Percentiles rank a stretch among this genome's conserved stretches.
Conservation (phyloP, 2,797 vertebrate species). For the Coregonus sp. region DNA sequence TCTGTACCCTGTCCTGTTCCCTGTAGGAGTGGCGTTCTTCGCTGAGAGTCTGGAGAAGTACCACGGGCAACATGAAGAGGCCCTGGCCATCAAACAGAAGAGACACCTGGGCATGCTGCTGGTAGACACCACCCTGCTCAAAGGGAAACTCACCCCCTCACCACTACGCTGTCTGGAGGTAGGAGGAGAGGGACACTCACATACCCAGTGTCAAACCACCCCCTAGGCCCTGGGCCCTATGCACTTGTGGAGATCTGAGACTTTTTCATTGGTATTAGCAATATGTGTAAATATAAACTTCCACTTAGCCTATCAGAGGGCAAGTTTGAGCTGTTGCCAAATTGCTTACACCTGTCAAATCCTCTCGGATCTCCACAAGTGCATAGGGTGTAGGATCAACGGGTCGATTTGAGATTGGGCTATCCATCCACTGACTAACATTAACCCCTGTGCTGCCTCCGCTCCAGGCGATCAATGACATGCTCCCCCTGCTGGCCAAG, state of each 20-base stretch:
- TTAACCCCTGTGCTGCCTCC: not conserved
- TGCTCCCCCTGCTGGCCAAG: slow-evolving; percentile 79
- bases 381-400: no score
- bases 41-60: slow-evolving; percentile 77
- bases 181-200: slow-evolving; percentile 12
- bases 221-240: no score
- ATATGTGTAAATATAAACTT: no score
- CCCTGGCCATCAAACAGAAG: slow-evolving; percentile 70
- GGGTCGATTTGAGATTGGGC: no score
- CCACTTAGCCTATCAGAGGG: no score
- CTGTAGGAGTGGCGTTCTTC: slow-evolving; percentile 80
- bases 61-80: slow-evolving; percentile 76
- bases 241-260: no score
- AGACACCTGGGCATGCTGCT: slow-evolving; percentile 82
- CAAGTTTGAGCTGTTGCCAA: no score
- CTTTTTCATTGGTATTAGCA: no score
- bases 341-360: no score
- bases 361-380: no score
- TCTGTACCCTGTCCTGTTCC: not conserved
- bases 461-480: slow-evolving; percentile 77
- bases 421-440: not conserved
- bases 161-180: slow-evolving; percentile 82
- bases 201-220: no score
- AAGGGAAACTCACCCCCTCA: slow-evolving; percentile 79
- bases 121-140: slow-evolving; percentile 80